Evolutionary conservation across 2,113 vertebrate species (phyloP), one percentile per base, ranked within the genome.

Genomic region (Sapayoa aenigma): DNA sequence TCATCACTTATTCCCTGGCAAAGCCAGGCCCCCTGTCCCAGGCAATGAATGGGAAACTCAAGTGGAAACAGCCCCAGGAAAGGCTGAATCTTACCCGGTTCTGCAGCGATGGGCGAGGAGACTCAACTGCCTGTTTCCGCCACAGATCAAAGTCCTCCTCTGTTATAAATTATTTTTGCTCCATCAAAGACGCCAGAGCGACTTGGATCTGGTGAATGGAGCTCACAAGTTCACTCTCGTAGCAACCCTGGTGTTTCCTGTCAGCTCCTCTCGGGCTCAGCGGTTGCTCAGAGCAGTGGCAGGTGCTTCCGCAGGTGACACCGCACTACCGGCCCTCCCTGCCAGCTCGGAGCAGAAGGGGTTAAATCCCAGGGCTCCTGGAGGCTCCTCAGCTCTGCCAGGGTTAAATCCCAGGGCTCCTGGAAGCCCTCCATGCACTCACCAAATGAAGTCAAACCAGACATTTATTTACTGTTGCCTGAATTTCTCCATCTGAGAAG

Each of bases 291-390:
- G 79, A 37, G 9, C 27, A 20, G 58, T 6, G 63, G 75, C 37
- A 9, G 50, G 60, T 17, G 33, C 27, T 27, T 76, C 6, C 13
- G 55, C 2, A 8, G 42, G 33, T n/a, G 28, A 59, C 58, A 17
- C 28, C 4, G 28, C 31, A 14, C 58, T 55, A 42, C n/a, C 0
- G 0, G 39, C 47, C 20, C 62, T 63, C 39, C 28, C 10, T 1
- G 22, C 3, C 41, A 14, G 27, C 69, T 42, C 2, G 0, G 52
- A 52, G 56, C 20, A 35, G 27, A 72, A 87, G 27, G 77, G 58
- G 62, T 85, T 78, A 72, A 92, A 49, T 3, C 5, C 46, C 37
- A 15, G 53, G 30, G 19, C 49, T 77, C 88, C 68, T 50, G 77
- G 33, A 30, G 41, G 55, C 69, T 53, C 73, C 63, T 9, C 7